Conservation (phyloP, 1,140 invertebrate species). For the Sinonovacula constricta region DNA sequence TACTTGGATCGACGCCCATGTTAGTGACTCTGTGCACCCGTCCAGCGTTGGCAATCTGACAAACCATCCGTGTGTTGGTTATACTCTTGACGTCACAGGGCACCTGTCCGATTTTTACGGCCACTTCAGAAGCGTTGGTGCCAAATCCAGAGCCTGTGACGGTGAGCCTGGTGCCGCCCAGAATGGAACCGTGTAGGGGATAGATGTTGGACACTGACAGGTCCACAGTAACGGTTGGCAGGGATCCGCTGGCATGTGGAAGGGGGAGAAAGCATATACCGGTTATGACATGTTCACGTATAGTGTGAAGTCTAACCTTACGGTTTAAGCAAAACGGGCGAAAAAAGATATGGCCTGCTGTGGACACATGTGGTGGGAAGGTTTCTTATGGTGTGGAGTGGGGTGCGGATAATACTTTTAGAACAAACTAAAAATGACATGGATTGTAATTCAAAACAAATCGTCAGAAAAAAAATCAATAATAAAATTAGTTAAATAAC, state of each 20-base stretch:
- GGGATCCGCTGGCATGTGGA: background rate
- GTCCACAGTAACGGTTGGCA: slow-evolving; percentile 24
- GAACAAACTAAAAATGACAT: too few relatives aligned
- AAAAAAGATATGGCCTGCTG: too few relatives aligned
- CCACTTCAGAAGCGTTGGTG: slow-evolving; percentile 39
- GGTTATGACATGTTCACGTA: too few relatives aligned
- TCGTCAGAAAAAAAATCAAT: too few relatives aligned
- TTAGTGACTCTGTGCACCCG: slow-evolving; percentile 59
- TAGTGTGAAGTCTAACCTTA: too few relatives aligned
- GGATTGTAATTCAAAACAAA: too few relatives aligned
- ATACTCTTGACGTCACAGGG: slow-evolving; percentile 58
- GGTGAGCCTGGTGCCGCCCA: slow-evolving; percentile 68
- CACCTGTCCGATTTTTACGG: slow-evolving; percentile 60
- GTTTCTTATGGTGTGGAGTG: too few relatives aligned
- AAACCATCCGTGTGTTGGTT: slow-evolving; percentile 56
- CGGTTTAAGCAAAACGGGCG: too few relatives aligned
- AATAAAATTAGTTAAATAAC: too few relatives aligned
- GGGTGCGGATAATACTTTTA: too few relatives aligned
- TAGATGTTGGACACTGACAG: slow-evolving; percentile 60
- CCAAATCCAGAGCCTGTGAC: slow-evolving; percentile 68
- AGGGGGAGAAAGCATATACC: too few relatives aligned
- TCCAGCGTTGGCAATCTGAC: slow-evolving; percentile 58
- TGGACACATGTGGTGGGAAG: too few relatives aligned
- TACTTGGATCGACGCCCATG: slow-evolving; percentile 58
- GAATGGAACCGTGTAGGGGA: slow-evolving; percentile 61